Evolutionary conservation across 2,113 vertebrate species (phyloP).

Genomic region (Rissa tridactyla): DNA sequence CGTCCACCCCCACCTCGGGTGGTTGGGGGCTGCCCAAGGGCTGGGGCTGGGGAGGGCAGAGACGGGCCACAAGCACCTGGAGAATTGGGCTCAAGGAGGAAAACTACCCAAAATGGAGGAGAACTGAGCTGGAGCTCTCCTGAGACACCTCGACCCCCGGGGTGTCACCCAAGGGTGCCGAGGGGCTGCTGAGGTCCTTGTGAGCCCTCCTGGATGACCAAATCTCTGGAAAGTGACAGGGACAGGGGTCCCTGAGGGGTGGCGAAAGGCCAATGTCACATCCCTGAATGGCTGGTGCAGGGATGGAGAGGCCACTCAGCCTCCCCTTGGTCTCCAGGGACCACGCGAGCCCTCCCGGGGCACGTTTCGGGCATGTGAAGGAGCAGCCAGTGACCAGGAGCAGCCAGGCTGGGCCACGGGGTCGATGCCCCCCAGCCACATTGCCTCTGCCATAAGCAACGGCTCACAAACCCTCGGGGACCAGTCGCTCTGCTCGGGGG

Average conservation of each 20-base stretch:
- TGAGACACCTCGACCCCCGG: neutral
- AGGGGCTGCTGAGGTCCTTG: neutral
- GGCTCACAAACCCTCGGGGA: neutral
- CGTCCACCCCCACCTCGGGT: fast-evolving
- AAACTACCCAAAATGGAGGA: neutral
- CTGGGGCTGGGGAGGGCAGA: neutral
- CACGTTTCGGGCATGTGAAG: fast-evolving
- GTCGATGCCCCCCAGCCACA: fast-evolving
- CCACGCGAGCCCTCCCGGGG: fast-evolving
- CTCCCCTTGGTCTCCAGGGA: fast-evolving
- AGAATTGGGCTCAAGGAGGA: neutral
- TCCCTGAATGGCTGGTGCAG: neutral
- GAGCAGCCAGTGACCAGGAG: fast-evolving
- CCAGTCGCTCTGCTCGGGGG: neutral
- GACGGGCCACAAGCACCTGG: neutral
- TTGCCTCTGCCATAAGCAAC: fast-evolving
- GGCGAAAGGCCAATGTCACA: neutral
- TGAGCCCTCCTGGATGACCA: too few relatives aligned
- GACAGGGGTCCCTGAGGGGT: too few relatives aligned
- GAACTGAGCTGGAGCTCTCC: neutral
- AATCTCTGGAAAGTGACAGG: neutral
- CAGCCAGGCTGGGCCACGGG: neutral
- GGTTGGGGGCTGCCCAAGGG: neutral
- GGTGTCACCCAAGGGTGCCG: neutral
- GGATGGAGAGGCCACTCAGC: neutral